These are phyloP conservation scores for Melipona quadrifasciata DNA, from an alignment of 1,140 invertebrate species.

Conservation along the genomic window DNA sequence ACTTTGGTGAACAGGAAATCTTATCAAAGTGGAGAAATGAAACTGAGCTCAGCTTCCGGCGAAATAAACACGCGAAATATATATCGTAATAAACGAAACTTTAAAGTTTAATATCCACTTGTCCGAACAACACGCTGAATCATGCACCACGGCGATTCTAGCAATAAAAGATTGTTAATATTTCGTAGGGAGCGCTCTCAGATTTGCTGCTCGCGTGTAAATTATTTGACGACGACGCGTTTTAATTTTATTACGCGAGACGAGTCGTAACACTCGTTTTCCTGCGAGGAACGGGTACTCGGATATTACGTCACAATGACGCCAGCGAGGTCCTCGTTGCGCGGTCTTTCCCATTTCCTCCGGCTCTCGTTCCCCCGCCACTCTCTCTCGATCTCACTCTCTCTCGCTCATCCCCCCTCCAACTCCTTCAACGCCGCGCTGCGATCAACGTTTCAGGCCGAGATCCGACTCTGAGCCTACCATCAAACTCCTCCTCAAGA, in stretches of 20 bases:
- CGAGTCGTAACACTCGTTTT: neutral
- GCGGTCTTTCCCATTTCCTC: conserved; percentile 20
- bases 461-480: conserved; percentile 35
- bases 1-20: neutral
- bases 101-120: no score
- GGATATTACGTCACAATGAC: conserved; percentile 36
- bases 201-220: no score
- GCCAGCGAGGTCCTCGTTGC: conserved; percentile 28
- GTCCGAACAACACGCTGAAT: no score
- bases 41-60: neutral
- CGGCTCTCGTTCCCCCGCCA: conserved; percentile 20
- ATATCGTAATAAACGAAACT: neutral
- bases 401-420: conserved; percentile 27
- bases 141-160: neutral
- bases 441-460: neutral
- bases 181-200: neutral
- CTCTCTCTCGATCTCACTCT: conserved; percentile 25
- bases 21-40: neutral
- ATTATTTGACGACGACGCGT: neutral
- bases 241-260: neutral
- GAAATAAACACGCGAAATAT: neutral
- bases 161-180: neutral
- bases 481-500: conserved; percentile 42
- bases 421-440: conserved; percentile 11
- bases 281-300: conserved; percentile 10